Evolutionary conservation across 2,113 vertebrate genomes (phyloP).

Genomic region (Podarcis cretensis): DNA sequence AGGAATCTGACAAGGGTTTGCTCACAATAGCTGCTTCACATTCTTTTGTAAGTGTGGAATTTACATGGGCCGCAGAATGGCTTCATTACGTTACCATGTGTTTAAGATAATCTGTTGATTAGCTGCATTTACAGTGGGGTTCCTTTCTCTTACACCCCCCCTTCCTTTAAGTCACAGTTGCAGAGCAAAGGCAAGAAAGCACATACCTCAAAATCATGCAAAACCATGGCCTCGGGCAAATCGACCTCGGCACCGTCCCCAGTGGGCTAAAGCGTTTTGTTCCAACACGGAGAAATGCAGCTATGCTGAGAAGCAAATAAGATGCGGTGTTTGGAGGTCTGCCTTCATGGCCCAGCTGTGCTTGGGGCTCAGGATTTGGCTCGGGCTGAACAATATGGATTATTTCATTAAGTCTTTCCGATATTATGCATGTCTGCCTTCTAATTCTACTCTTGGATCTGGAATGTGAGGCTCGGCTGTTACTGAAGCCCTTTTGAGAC

Average conservation of each 20-base stretch:
- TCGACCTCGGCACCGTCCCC: constrained; percentile 46
- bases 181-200: constrained; percentile 29
- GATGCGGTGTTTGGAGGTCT: background rate
- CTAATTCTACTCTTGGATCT: background rate
- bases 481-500: background rate
- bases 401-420: constrained; percentile 23
- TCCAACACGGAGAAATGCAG: constrained; percentile 6
- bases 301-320: constrained; percentile 29
- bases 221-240: constrained; percentile 50
- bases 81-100: constrained; percentile 56
- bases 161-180: constrained; percentile 11
- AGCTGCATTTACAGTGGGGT: constrained; percentile 17
- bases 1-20: constrained; percentile 47
- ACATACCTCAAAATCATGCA: constrained; percentile 15
- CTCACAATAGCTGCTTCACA: constrained; percentile 66
- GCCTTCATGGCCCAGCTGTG: constrained; percentile 33
- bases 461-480: background rate
- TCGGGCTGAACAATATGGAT: background rate
- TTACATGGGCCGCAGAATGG: constrained; percentile 57
- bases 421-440: background rate
- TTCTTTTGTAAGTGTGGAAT: constrained; percentile 66
- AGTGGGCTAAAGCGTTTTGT: constrained; percentile 28
- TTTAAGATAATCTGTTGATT: constrained; percentile 49
- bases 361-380: constrained; percentile 28
- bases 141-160: background rate